These are phyloP conservation scores for Polyodon spathula DNA, from an alignment of 2,113 vertebrate genomes.

Conservation along the genomic window DNA sequence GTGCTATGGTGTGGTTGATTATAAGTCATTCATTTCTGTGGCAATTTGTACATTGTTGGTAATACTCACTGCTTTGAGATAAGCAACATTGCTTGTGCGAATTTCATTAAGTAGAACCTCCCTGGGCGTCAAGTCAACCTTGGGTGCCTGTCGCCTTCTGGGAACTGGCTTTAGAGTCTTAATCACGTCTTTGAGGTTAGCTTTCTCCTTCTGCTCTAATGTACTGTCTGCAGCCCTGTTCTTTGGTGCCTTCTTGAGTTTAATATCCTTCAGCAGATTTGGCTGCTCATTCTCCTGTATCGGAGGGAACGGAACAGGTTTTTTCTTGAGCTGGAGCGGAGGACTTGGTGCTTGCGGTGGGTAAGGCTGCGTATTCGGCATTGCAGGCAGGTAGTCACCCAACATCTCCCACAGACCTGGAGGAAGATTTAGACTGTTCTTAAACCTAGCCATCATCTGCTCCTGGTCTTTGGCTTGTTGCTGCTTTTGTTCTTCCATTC, in stretches of 20 bases:
- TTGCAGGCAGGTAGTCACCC: constrained; percentile 53
- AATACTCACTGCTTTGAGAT: constrained; percentile 74
- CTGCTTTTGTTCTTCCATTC: constrained; percentile 76
- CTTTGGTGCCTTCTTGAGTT: constrained; percentile 52
- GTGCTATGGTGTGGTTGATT: background rate
- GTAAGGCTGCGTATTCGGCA: constrained; percentile 31
- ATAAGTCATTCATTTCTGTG: background rate
- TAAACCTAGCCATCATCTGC: constrained; percentile 70
- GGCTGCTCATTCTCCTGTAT: constrained; percentile 22
- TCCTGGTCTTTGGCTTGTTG: constrained; percentile 76
- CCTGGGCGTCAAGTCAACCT: constrained; percentile 77
- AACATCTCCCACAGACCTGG: constrained; percentile 77
- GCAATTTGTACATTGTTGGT: background rate
- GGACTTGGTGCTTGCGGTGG: constrained; percentile 29
- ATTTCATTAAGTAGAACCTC: constrained; percentile 83
- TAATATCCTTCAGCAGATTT: constrained; percentile 40
- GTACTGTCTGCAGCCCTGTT: constrained; percentile 29
- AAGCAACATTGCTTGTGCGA: constrained; percentile 83
- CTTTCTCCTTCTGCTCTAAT: constrained; percentile 51
- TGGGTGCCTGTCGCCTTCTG: constrained; percentile 68
- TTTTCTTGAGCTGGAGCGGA: constrained; percentile 27
- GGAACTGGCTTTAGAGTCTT: constrained; percentile 84
- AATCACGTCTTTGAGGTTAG: constrained; percentile 80
- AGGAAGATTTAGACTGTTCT: constrained; percentile 73
- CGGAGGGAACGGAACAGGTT: constrained; percentile 17